Conservation (phyloP, 2,888 invertebrate genomes). For the Iphiclides podalirius region DNA sequence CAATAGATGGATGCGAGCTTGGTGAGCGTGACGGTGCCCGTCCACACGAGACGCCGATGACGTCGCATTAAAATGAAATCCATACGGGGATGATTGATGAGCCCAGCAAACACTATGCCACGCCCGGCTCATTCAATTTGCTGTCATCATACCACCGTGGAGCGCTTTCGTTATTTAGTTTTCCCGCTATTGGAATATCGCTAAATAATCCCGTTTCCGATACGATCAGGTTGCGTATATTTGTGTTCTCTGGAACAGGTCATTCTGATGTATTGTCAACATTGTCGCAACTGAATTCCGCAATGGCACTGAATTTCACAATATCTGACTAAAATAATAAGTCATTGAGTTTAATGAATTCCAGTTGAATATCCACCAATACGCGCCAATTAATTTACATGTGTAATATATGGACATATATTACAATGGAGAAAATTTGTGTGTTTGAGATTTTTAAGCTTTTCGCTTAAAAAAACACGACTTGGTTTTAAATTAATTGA, state of each 20-base stretch:
- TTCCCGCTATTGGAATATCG: constrained; percentile 22
- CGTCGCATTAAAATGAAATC: constrained; percentile 77
- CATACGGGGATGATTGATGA: constrained; percentile 77
- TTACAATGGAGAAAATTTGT: too few relatives aligned
- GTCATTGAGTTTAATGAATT: too few relatives aligned
- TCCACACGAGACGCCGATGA: constrained; percentile 72
- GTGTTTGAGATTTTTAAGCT: too few relatives aligned
- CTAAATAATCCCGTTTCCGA: background rate
- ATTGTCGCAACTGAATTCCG: too few relatives aligned
- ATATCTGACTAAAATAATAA: too few relatives aligned
- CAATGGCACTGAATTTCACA: too few relatives aligned
- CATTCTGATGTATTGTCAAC: too few relatives aligned
- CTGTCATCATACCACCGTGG: constrained; percentile 44
- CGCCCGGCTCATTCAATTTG: constrained; percentile 71
- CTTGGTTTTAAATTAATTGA: too few relatives aligned
- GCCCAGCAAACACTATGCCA: constrained; percentile 58
- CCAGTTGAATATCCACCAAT: background rate
- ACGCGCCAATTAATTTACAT: too few relatives aligned
- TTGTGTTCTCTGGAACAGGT: too few relatives aligned
- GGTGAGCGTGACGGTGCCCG: constrained; percentile 45
- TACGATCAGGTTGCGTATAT: background rate
- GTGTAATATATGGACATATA: too few relatives aligned
- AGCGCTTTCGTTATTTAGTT: constrained; percentile 42
- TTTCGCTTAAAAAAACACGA: too few relatives aligned
- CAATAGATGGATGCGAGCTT: constrained; percentile 38